phyloP scores from a whole-genome alignment of 2,797 vertebrate genomes.

The Spizella passerina region DNA sequence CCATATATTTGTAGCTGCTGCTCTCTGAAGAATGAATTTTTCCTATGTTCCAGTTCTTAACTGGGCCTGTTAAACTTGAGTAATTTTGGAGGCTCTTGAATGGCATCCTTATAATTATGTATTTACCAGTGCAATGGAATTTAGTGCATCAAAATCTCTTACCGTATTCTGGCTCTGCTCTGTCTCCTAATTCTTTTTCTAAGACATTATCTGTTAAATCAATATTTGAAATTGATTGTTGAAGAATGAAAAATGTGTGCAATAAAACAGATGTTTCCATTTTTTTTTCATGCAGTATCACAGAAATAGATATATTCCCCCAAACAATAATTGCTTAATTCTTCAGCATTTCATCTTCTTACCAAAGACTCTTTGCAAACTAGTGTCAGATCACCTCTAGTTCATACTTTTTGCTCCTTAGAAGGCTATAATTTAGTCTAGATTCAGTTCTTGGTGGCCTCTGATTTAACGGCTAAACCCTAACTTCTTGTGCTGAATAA shows the following conservation, averaged over 20 bases:
- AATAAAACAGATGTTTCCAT: slow-evolving; percentile 1
- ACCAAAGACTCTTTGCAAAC: neutral
- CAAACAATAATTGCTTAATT: neutral
- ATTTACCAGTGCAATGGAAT: neutral
- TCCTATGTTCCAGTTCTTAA: neutral
- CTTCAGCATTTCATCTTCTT: neutral
- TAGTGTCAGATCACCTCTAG: neutral
- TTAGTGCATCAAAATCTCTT: slow-evolving; percentile 53
- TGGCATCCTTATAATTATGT: neutral
- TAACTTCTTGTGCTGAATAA: neutral
- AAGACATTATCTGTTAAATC: slow-evolving; percentile 74
- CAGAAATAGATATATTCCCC: neutral
- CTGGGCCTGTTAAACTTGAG: neutral
- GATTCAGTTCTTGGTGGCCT: neutral
- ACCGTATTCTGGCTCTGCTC: slow-evolving; percentile 60
- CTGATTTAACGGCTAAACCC: neutral
- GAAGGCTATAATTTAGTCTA: neutral
- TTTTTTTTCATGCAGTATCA: neutral
- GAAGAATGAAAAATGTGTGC: slow-evolving; percentile 11
- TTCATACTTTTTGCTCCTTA: neutral
- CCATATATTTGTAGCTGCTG: neutral
- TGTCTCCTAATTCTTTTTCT: slow-evolving; percentile 74
- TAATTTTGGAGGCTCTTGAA: neutral
- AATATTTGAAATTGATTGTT: slow-evolving; percentile 56
- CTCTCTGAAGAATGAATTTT: neutral